A percentile compares a stretch with the other conserved stretches of the same genome.
Conservation (phyloP, 2,113 vertebrate genomes). For the Cynopterus brachyotis region DNA sequence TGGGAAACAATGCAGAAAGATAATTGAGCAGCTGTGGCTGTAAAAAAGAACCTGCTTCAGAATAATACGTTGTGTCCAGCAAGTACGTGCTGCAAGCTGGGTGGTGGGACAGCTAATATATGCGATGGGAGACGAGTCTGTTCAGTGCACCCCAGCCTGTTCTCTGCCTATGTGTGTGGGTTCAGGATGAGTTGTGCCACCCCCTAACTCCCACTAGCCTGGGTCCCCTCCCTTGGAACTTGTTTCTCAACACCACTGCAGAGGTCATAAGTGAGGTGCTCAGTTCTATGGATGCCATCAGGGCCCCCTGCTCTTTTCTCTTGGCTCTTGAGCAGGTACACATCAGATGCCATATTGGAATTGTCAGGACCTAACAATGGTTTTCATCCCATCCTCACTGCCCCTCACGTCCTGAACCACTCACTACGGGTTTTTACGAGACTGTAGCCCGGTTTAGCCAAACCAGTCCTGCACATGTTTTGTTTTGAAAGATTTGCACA, state of each 20-base stretch:
- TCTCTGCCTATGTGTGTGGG: background rate
- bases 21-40: conserved; percentile 75
- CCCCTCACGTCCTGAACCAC: background rate
- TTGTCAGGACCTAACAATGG: background rate
- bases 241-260: background rate
- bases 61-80: background rate
- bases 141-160: background rate
- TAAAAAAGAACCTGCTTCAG: conserved; percentile 61
- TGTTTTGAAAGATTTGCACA: conserved; percentile 66
- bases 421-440: background rate
- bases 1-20: conserved; percentile 66
- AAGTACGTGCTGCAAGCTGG: background rate
- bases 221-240: background rate
- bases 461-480: conserved; percentile 43
- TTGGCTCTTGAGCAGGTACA: background rate
- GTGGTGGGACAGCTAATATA: background rate
- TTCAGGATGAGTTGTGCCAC: background rate
- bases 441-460: conserved; percentile 10
- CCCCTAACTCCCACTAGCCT: background rate
- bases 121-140: background rate
- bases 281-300: background rate
- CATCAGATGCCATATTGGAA: background rate
- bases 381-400: background rate
- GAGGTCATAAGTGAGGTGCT: background rate
- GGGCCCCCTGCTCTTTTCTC: background rate